Conservation (phyloP, 2,888 invertebrate species). For the Thelaira solivaga region DNA sequence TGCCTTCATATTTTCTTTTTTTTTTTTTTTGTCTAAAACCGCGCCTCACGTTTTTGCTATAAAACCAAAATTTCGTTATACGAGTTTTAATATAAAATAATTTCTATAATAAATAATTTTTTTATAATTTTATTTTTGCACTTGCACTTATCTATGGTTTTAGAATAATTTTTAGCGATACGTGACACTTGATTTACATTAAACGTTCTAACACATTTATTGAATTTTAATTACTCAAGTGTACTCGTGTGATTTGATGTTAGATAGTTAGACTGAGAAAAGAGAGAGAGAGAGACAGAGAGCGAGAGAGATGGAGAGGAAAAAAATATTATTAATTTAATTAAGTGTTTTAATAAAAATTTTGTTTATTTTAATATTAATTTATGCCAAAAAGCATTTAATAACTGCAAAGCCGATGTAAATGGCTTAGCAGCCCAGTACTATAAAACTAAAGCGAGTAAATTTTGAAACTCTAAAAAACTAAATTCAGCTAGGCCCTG, state of each 20-base stretch:
- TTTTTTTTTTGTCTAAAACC: background rate
- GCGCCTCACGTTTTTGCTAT: slow-evolving; percentile 2
- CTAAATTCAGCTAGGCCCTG: too few species aligned
- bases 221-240: slow-evolving; percentile 47
- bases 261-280: background rate
- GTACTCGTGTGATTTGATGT: slow-evolving; percentile 11
- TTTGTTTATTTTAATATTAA: slow-evolving; percentile 4
- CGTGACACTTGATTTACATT: background rate
- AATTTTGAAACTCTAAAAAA: too few species aligned
- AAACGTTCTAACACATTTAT: slow-evolving; percentile 22
- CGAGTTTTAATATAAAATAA: background rate
- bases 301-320: too few species aligned
- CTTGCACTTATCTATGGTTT: background rate
- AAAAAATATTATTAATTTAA: background rate
- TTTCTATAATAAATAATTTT: background rate
- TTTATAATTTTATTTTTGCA: background rate
- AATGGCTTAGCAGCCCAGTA: too few species aligned
- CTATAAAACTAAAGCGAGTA: too few species aligned
- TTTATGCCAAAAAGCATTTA: slow-evolving; percentile 17
- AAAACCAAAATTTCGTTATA: background rate
- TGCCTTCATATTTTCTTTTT: background rate
- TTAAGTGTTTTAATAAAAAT: slow-evolving; percentile 5
- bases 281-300: too few species aligned
- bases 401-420: too few species aligned
- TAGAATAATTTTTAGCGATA: background rate